These are phyloP conservation scores for Andrena camellia DNA, from an alignment of 2,888 invertebrate species.

Conservation along the genomic window DNA sequence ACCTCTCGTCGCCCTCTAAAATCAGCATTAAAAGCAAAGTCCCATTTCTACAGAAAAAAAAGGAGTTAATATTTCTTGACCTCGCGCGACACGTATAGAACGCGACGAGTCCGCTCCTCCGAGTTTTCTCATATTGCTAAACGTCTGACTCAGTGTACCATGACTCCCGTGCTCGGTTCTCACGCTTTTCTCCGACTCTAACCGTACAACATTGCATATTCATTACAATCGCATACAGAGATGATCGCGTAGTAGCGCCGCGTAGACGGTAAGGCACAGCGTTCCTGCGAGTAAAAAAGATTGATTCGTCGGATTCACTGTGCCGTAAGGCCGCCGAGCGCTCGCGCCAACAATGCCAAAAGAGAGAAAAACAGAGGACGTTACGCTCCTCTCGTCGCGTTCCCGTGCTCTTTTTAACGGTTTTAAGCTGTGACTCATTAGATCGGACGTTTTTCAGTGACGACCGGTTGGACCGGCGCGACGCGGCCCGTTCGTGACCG, in stretches of 20 bases:
- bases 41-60: not conserved
- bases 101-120: slow-evolving; percentile 29
- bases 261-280: not conserved
- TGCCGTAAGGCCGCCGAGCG: not conserved
- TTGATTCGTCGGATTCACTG: not conserved
- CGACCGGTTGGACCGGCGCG: slow-evolving; percentile 39
- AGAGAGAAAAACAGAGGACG: not conserved
- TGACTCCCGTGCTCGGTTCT: slow-evolving; percentile 63
- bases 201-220: slow-evolving; percentile 27
- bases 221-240: slow-evolving; percentile 26
- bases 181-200: slow-evolving; percentile 63
- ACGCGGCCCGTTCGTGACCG: not conserved
- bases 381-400: not conserved
- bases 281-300: not conserved
- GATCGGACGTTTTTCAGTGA: slow-evolving; percentile 48
- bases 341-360: slow-evolving; percentile 1
- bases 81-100: slow-evolving; percentile 16
- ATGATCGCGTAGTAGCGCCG: not conserved
- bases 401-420: slow-evolving; percentile 29
- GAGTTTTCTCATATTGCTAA: slow-evolving; percentile 55
- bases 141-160: slow-evolving; percentile 64
- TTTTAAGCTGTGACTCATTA: slow-evolving; percentile 47
- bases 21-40: not conserved
- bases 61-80: not conserved
- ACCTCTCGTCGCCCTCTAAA: not conserved